Evolutionary conservation across 2,888 invertebrate species (phyloP).

Genomic region (Drosophila phalerata): DNA sequence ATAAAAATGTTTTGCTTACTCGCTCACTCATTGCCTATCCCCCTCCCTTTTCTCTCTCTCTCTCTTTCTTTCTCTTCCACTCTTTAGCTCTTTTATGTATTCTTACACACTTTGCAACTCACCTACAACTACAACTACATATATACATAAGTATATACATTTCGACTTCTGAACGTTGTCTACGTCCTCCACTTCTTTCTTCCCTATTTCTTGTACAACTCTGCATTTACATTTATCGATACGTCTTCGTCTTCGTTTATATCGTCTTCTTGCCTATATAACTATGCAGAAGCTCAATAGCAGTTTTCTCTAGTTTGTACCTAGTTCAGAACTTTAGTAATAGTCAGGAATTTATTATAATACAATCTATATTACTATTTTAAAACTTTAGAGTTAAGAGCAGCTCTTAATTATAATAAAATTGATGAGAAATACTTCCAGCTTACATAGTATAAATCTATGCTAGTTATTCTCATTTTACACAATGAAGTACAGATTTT

Average conservation of each 20-base stretch:
- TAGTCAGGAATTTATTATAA: not conserved
- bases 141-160: slow-evolving; percentile 15
- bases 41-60: slow-evolving; percentile 8
- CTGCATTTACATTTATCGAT: slow-evolving; percentile 78
- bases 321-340: not conserved
- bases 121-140: slow-evolving; percentile 54
- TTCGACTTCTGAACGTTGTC: slow-evolving; percentile 3
- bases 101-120: slow-evolving; percentile 46
- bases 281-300: not conserved
- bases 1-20: slow-evolving; percentile 73
- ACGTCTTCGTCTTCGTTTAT: slow-evolving; percentile 46
- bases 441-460: not conserved
- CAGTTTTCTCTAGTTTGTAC: slow-evolving; percentile 1
- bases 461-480: not conserved
- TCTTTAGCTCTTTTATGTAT: slow-evolving; percentile 21
- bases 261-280: not conserved
- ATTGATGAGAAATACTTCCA: not conserved
- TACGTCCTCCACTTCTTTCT: not conserved
- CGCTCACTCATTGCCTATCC: slow-evolving; percentile 38
- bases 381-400: not conserved
- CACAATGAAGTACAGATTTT: not conserved
- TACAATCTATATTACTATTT: not conserved
- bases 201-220: slow-evolving; percentile 7
- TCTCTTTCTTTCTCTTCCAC: not conserved
- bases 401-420: not conserved